Conservation (phyloP, 2,113 vertebrate species). For the Nesoenas mayeri region DNA sequence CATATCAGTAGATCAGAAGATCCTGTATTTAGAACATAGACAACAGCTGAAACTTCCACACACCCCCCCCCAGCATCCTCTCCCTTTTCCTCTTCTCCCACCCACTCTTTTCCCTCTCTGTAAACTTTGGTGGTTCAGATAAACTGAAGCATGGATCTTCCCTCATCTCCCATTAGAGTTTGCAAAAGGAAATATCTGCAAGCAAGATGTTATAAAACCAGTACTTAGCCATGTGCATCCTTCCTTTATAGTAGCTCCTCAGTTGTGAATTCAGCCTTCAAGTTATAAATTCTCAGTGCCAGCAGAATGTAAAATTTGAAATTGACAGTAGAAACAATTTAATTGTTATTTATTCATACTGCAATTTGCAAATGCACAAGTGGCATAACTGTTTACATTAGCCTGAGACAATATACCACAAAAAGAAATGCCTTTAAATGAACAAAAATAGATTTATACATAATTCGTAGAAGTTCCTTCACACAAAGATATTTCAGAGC, state of each 20-base stretch:
- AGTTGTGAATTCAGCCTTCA: not conserved
- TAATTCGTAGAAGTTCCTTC: not conserved
- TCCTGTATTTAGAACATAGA: not conserved
- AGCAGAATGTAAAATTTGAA: not conserved
- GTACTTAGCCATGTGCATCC: not conserved
- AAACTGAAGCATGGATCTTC: conserved; percentile 2
- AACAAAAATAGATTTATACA: not conserved
- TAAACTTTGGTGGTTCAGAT: conserved; percentile 20
- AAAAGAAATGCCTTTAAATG: conserved; percentile 3
- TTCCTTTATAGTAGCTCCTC: not conserved
- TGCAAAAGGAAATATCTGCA: conserved; percentile 33
- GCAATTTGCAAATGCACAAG: not conserved
- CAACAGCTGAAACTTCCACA: not conserved
- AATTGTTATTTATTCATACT: conserved; percentile 2
- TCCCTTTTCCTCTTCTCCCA: conserved; percentile 29
- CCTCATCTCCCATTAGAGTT: not conserved
- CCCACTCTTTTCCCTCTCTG: conserved; percentile 25
- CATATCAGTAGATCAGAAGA: not conserved
- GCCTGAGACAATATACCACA: not conserved
- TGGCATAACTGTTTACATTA: not conserved
- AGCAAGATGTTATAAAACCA: conserved; percentile 14
- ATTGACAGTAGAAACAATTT: not conserved
- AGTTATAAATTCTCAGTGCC: not conserved
- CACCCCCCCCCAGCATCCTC: not conserved
- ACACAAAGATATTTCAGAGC: not conserved